Base-by-base conservation (phyloP, 2,888 invertebrate species). In the Trissoscelio sp. region DNA sequence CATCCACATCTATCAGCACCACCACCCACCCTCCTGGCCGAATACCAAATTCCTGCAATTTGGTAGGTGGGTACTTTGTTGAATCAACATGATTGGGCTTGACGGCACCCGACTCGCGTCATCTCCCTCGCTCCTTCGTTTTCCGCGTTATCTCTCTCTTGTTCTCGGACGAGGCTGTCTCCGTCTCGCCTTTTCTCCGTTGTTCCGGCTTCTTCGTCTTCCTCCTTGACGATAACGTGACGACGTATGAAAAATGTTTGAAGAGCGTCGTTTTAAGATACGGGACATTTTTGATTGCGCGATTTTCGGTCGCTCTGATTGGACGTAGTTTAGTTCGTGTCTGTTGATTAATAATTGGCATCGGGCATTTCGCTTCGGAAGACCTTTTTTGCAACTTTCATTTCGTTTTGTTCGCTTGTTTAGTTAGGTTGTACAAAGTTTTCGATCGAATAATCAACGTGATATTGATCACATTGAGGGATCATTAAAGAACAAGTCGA, bases 41-140 rank as follows among this genome's bases (percentile, higher is more conserved):
- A 91, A 91, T 91, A 91, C 91, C 91, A 91, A 91, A 91, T 91
- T 91, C 88, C 88, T 87, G 88, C 90, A 91, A 91, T 90, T 91
- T 90, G 89, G 89, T 89, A 88, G 90, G 89, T 90, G 88, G 90
- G 89, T 91, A 90, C 91, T 91, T 90, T 91, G 91, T 91, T 91
- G 91, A 91, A 91, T 91, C 91, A 91, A 91, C 91, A 90, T 91
- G 90, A 91, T 91, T 90, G 91, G 88, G 88, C 90, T 89, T 88
- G 89, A 89, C 89, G 88, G 85, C 85, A 83, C 85, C 81, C 87
- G 87, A 84, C 86, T 87, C 85, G 66, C 58, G 42, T 58, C 22
- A 34, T 72, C 55, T 66, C 66, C 11, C 20, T 79, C 20, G 11
- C 48, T 1, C 58, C 11, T n/a, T n/a, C n/a, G n/a, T 20, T 48